Conservation (phyloP, 2,888 invertebrate species). For the Tricholauxania praeusta region DNA sequence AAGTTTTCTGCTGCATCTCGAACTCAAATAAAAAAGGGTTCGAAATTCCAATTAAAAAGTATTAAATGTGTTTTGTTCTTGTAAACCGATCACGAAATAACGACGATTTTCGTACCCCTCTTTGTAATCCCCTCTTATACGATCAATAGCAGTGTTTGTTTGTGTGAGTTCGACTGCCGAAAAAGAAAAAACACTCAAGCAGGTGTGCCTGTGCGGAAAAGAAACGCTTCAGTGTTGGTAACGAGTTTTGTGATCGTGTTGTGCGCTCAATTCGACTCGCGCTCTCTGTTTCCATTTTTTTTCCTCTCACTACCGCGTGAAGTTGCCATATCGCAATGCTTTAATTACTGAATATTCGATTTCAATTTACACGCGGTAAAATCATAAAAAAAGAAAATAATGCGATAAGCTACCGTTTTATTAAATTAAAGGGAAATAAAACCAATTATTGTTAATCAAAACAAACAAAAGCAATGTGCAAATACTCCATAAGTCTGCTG, state of each 20-base stretch:
- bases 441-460: too few relatives aligned
- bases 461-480: too few relatives aligned
- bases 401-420: not conserved
- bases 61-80: slow-evolving; percentile 4
- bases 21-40: slow-evolving; percentile 14
- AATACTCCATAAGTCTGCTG: not conserved
- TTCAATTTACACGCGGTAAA: not conserved
- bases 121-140: not conserved
- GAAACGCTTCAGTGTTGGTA: slow-evolving; percentile 1
- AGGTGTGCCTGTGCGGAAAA: slow-evolving; percentile 23
- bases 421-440: too few relatives aligned
- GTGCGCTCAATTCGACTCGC: not conserved
- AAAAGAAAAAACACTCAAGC: slow-evolving; percentile 24
- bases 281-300: slow-evolving; percentile 3
- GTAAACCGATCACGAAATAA: not conserved
- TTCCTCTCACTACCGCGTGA: not conserved
- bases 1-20: slow-evolving; percentile 8
- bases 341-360: too few relatives aligned
- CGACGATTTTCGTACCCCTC: not conserved
- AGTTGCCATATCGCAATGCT: slow-evolving; percentile 20
- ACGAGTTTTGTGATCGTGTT: not conserved
- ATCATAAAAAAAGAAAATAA: slow-evolving; percentile 4
- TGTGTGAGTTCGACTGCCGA: not conserved
- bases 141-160: not conserved
- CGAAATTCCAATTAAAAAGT: slow-evolving; percentile 22